phyloP scores from a whole-genome alignment of 1,140 invertebrate species.

The Cotesia typhae region DNA sequence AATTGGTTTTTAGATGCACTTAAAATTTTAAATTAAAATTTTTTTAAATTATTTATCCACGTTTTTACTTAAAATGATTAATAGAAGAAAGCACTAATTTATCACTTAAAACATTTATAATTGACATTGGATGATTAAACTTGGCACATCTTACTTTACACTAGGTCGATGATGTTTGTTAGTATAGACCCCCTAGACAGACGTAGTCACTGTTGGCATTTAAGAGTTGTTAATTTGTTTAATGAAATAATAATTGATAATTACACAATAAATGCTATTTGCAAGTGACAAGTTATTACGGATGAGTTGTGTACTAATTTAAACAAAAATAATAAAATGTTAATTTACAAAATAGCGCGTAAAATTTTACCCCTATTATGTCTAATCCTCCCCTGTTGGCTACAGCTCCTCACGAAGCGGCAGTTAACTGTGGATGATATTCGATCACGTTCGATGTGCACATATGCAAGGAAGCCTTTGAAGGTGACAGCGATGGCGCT shows the following conservation, averaged over 20 bases:
- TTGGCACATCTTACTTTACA: constrained; percentile 16
- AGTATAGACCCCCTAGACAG: not conserved
- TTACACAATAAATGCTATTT: too few relatives aligned
- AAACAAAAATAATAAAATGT: too few relatives aligned
- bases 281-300: too few relatives aligned
- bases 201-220: not conserved
- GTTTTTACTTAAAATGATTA: not conserved
- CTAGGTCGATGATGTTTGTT: constrained; percentile 12
- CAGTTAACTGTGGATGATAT: constrained; percentile 10
- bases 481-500: not conserved
- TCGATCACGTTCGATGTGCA: not conserved
- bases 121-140: constrained; percentile 6
- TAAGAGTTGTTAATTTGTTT: not conserved
- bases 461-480: not conserved
- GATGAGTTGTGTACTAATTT: too few relatives aligned
- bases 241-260: not conserved
- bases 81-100: not conserved
- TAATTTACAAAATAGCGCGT: constrained; percentile 13
- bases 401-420: constrained; percentile 15
- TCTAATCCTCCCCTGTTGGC: not conserved
- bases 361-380: constrained; percentile 4
- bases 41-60: too few relatives aligned
- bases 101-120: not conserved
- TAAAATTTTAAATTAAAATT: too few relatives aligned
- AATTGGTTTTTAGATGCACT: too few relatives aligned